Percentiles rank a stretch among this genome's conserved stretches.
phyloP scores from a whole-genome alignment of 2,113 vertebrate species.

The Pungitius pungitius region DNA sequence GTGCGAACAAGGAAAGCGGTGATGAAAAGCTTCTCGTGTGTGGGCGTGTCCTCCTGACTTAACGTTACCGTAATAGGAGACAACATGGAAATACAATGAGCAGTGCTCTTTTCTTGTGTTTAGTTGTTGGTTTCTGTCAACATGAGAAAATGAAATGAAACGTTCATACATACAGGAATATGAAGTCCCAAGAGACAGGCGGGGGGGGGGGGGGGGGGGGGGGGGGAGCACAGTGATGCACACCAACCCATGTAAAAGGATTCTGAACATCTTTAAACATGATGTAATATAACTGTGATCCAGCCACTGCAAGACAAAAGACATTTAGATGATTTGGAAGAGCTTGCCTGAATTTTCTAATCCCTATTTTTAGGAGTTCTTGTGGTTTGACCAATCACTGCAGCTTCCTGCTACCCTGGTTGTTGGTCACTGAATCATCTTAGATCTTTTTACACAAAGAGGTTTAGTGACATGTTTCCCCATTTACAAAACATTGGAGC shows the following conservation, averaged over 20 bases:
- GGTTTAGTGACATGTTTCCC: not conserved
- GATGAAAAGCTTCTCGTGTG: constrained; percentile 22
- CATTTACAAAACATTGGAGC: not conserved
- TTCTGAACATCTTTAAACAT: not conserved
- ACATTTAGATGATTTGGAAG: not conserved
- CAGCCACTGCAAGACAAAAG: not conserved
- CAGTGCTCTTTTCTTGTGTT: constrained; percentile 19
- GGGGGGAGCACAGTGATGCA: too few species aligned
- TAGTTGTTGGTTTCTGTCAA: not conserved
- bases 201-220: too few species aligned
- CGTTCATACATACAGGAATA: not conserved
- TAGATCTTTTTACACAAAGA: not conserved
- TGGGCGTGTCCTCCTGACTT: constrained; percentile 6
- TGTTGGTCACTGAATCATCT: not conserved
- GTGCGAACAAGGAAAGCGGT: constrained; percentile 39
- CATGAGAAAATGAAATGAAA: not conserved
- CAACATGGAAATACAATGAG: not conserved
- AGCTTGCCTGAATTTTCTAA: not conserved
- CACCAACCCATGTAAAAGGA: not conserved
- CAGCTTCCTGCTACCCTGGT: not conserved
- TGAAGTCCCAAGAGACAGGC: not conserved
- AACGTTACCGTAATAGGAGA: constrained; percentile 14
- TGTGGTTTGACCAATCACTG: not conserved
- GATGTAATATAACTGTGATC: not conserved
- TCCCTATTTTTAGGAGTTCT: not conserved